A percentile compares a stretch with the other conserved stretches of the same genome.
phyloP scores from a whole-genome alignment of 1,140 invertebrate genomes.

The Penaeus japonicus region DNA sequence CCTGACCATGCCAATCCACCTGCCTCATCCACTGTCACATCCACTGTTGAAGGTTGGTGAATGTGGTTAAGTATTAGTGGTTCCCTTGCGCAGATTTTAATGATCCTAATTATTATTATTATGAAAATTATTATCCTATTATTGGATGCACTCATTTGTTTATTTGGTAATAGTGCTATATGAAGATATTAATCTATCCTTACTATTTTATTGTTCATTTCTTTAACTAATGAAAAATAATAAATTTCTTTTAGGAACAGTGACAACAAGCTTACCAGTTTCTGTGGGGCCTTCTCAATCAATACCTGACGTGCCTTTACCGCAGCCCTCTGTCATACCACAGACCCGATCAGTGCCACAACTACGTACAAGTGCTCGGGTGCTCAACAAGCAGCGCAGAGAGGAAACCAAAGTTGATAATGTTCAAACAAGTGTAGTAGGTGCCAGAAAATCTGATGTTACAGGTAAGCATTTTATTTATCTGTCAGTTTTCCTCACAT shows the following conservation, averaged over 20 bases:
- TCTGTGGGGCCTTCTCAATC: slow-evolving; percentile 20
- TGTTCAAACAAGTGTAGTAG: not conserved
- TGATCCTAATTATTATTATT: no score
- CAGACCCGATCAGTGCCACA: slow-evolving; percentile 20
- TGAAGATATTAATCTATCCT: not conserved
- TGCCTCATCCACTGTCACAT: not conserved
- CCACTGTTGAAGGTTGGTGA: no score
- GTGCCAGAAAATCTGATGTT: slow-evolving; percentile 13
- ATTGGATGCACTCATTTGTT: no score
- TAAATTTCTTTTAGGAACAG: not conserved
- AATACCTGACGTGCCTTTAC: slow-evolving; percentile 44
- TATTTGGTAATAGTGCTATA: not conserved
- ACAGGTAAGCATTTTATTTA: not conserved
- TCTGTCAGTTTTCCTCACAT: no score
- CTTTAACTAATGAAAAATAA: not conserved
- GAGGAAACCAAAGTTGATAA: slow-evolving; percentile 32
- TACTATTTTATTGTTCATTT: not conserved
- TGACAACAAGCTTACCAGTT: not conserved
- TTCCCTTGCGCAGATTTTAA: no score
- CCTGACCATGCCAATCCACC: not conserved
- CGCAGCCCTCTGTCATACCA: not conserved
- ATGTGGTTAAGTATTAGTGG: no score
- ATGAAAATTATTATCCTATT: no score
- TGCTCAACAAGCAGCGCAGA: slow-evolving; percentile 51
- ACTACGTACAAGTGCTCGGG: slow-evolving; percentile 48